Base-by-base conservation (phyloP, 37 sponge, comb jelly and placozoan species). In the Chondrilla cf. caribensis region DNA sequence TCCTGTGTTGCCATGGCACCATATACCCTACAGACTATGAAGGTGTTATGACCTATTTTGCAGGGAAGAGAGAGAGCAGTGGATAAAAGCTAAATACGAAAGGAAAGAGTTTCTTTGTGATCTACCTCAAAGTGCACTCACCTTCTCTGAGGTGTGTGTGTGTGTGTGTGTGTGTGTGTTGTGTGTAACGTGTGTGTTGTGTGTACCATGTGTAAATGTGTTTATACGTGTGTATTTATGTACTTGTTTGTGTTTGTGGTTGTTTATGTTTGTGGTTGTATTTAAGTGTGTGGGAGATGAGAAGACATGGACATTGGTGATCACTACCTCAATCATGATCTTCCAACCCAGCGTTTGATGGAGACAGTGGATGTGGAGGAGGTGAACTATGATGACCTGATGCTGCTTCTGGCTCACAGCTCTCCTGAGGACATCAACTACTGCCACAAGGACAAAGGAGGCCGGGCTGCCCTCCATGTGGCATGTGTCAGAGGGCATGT, bases 11-110 rank as follows among this genome's bases (percentile, higher is more conserved):
- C n/a, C 40, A 38, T 47, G 51, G 11, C 51, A 14, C 9, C 11
- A 14, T 11, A 47, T 47, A 47, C 51, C 6, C 51, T 11, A 47
- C 51, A 47, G 6, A 11, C 51, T 47, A 11, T 47, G 51, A 14
- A n/a, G n/a, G n/a, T n/a, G n/a, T n/a, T n/a, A n/a, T n/a, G n/a
- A n/a, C n/a, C n/a, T n/a, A n/a, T n/a, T n/a, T 28, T 54, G 21
- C 68, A 95, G 96, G 37, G 95, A 97, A 38, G 97, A 94, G 78
- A 89, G 90, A 55, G 97, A 97, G 66, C 44, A 33, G 26, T 97
- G 86, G 64, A 97, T 97, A n/a, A 89, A 86, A 80, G 82, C 87
- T 3, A 97, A 97, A 70, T 97, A 97, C 43, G 80, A 89, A 18
- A 80, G 85, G 58, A 94, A 90, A 55, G 92, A 91, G 44, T 97